phyloP scores from a whole-genome alignment of 2,797 vertebrate species.

The Ctenopoma multispine region DNA sequence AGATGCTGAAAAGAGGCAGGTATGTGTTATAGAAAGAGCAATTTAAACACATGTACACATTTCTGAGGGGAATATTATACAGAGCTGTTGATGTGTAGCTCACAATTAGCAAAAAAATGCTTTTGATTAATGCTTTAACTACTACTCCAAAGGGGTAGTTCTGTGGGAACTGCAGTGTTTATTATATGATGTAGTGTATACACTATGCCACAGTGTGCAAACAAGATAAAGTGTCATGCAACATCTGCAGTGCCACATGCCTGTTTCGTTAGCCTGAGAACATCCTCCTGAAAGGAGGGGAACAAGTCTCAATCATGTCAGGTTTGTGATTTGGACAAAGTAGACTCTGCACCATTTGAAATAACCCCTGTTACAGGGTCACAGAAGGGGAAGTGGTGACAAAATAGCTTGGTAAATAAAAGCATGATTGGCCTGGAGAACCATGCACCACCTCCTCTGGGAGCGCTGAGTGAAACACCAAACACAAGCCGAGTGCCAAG shows the following conservation, averaged over 20 bases:
- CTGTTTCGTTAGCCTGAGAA: neutral
- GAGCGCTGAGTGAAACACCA: conserved; percentile 51
- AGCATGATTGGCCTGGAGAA: conserved; percentile 47
- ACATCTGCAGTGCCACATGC: conserved; percentile 12
- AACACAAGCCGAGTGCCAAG: conserved; percentile 49
- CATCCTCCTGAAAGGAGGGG: conserved; percentile 15
- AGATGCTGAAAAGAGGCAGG: no score
- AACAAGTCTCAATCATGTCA: conserved; percentile 41
- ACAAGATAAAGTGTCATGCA: conserved; percentile 17
- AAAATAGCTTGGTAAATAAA: conserved; percentile 62
- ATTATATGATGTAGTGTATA: neutral
- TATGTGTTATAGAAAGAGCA: no score
- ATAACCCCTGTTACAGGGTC: conserved; percentile 29
- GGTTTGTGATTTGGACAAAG: conserved; percentile 42
- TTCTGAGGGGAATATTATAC: conserved; percentile 5
- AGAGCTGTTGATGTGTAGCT: neutral
- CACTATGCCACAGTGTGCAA: conserved; percentile 12
- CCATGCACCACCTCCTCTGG: conserved; percentile 53
- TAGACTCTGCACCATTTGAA: conserved; percentile 28
- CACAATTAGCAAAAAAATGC: neutral
- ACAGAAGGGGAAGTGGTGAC: conserved; percentile 39
- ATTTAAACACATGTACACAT: conserved; percentile 1
- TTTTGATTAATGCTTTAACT: neutral
- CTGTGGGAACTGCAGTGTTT: neutral
- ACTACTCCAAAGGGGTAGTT: neutral